Conservation (phyloP, 2,888 invertebrate genomes). For the Lasioglossum villosulum region DNA sequence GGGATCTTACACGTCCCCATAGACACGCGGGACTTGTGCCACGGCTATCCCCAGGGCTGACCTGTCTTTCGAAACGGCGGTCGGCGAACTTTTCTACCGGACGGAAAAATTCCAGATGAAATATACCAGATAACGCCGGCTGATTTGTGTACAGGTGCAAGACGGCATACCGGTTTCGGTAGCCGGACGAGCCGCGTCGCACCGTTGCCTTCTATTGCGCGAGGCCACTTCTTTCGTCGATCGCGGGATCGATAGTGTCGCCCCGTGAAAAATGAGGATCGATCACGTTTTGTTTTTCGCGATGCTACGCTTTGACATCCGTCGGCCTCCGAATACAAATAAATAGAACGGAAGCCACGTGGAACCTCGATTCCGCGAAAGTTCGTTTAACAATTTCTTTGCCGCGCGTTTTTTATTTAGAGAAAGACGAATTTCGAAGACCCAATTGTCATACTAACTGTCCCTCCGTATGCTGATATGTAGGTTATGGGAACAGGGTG, state of each 20-base stretch:
- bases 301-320: background rate
- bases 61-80: constrained; percentile 61
- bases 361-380: background rate
- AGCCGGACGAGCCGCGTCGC: background rate
- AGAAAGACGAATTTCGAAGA: background rate
- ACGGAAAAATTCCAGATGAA: constrained; percentile 57
- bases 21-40: constrained; percentile 54
- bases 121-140: constrained; percentile 46
- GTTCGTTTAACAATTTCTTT: background rate
- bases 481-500: background rate
- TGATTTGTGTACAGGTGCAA: constrained; percentile 41
- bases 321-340: background rate
- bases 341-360: background rate
- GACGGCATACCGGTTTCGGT: background rate
- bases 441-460: background rate
- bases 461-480: background rate
- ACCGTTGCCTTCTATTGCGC: background rate
- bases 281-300: background rate
- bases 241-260: background rate
- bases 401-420: background rate
- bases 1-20: constrained; percentile 75
- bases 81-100: constrained; percentile 44
- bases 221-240: constrained; percentile 3
- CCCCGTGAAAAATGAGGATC: background rate
- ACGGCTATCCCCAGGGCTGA: constrained; percentile 33